Evolutionary conservation across 2,797 vertebrate genomes (phyloP), one percentile per base, ranked within the genome.

Genomic region (Danio aesculapii): DNA sequence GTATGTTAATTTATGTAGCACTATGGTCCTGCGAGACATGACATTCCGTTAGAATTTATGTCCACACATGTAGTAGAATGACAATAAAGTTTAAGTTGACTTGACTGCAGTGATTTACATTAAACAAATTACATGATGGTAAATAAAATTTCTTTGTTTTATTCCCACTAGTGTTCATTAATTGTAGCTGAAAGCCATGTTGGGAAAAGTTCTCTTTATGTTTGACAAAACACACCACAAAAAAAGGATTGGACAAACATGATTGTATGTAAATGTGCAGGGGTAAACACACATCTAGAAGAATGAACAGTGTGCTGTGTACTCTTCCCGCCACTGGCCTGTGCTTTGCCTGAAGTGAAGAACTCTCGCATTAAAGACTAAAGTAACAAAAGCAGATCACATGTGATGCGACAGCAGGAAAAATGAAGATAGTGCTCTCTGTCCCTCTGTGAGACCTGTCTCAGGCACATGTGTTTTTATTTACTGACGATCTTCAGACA

Each of bases 401-500:
- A 19, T 46, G 81, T 53, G 46, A 39, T 30, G 81, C 30, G 46
- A 68, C 84, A 49, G 39, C 7, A 66, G 71, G 17, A 76, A 66
- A 82, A 73, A 71, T 75, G 49, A 81, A 74, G 63, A 61, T 52
- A 59, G 13, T 13, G 39, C 78, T 71, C 43, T 50, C 39, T 62
- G 59, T 19, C 21, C 72, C 74, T 44, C 39, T 61, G 58, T 70
- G n/a, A 74, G n/a, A 30, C 73, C 66, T 43, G 53, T 74, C 75
- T 76, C 30, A 64, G 59, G 17, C 81, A 80, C 86, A 87, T 87
- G 76, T 87, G 86, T 85, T 87, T 85, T 85, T 87, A 81, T 87
- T 85, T 85, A 85, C 68, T 67, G 50, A 71, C 30, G 59, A 72
- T 53, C 79, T 79, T 83, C 68, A 92, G 90, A 93, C 89, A 88